Evolutionary conservation across 2,797 vertebrate genomes (phyloP).

Genomic region (Anomalospiza imberbis): DNA sequence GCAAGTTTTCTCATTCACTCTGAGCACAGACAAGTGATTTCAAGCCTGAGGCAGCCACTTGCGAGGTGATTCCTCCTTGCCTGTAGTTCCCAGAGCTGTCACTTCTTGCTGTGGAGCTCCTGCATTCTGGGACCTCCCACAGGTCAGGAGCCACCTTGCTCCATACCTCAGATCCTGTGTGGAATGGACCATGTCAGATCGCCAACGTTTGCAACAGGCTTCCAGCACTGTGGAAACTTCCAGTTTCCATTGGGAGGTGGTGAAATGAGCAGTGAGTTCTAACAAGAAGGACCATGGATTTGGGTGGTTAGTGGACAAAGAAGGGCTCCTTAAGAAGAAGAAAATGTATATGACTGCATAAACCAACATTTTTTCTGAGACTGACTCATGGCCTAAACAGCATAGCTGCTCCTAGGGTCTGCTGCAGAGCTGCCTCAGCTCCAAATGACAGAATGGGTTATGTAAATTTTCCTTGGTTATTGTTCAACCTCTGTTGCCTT

Average conservation of each 20-base stretch:
- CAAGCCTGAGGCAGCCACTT: background rate
- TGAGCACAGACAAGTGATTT: background rate
- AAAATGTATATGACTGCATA: background rate
- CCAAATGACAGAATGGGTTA: background rate
- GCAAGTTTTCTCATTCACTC: background rate
- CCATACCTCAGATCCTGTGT: background rate
- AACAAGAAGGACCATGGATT: background rate
- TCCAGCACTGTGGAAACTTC: background rate
- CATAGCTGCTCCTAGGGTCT: background rate
- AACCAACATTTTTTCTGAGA: background rate
- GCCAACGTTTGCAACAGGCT: background rate
- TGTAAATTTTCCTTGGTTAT: background rate
- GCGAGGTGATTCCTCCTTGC: background rate
- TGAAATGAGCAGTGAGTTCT: background rate
- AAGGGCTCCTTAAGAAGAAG: background rate
- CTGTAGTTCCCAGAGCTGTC: background rate
- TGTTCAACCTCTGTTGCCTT: background rate
- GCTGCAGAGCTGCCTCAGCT: background rate
- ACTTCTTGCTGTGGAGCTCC: background rate
- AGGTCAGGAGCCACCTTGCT: background rate
- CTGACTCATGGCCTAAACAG: background rate
- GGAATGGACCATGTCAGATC: background rate
- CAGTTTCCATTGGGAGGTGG: background rate
- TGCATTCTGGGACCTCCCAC: background rate
- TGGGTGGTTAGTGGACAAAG: background rate